Base-by-base conservation (phyloP, 2,797 vertebrate species). In the Hippopotamyrus pictus region DNA sequence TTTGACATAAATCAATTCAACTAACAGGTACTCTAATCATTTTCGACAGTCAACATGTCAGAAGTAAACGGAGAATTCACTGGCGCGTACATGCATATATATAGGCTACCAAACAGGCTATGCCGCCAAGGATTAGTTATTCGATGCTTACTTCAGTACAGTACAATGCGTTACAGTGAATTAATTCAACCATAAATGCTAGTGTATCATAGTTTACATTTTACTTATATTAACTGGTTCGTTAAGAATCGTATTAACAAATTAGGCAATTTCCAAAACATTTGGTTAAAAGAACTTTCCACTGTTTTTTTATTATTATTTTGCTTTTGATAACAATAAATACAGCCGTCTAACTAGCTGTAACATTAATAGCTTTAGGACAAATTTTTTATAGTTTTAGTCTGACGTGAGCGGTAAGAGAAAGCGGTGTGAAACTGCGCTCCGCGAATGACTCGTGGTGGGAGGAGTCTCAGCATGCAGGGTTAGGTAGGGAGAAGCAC, bases 401-500 rank as follows among this genome's bases (percentile, higher is more conserved):
- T 91, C 90, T 65, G 89, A 91, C 87, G 91, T 93, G 92, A 90
- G 90, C 41, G 91, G 93, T 90, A 89, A 89, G 92, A 89, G 89
- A 88, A 85, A 91, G 93, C 91, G 92, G 92, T 93, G 91, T 93
- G 91, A 94, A 93, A 93, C 93, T 94, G 90, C 93, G 93, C 92
- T 93, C 86, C 88, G 92, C 94, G 92, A 95, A 95, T 94, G 91
- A 94, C 95, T 94, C 89, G 92, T 86, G 92, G 95, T 95, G 95
- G 96, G 96, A 95, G 95, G 96, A 96, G 96, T 94, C 94, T 95
- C 91, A 92, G 93, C 93, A 94, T 93, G 92, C 14, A 89, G 93
- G 94, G 93, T 91, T 91, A 87, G 93, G 93, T 94, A 89, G 93
- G 92, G 89, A 91, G 90, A 88, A 93, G 94, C 95, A 96, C 95